Conservation (phyloP, 2,113 vertebrate species). For the Urocolius indicus region DNA sequence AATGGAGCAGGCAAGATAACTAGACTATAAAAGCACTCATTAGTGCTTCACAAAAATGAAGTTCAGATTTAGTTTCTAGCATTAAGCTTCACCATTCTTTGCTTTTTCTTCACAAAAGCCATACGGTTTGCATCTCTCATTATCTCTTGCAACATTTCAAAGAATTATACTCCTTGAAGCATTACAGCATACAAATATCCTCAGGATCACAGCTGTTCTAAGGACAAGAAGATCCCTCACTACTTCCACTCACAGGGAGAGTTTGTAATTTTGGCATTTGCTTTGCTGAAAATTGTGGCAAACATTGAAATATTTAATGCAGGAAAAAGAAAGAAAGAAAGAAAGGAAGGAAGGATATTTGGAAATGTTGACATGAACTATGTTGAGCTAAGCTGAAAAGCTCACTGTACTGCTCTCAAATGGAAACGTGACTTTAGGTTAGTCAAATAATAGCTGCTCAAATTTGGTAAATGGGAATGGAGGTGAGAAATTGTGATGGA, state of each 20-base stretch:
- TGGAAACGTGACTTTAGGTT: background rate
- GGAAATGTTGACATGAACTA: background rate
- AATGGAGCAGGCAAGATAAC: background rate
- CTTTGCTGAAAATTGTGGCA: background rate
- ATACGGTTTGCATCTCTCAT: background rate
- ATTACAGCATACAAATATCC: background rate
- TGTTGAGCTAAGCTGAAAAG: background rate
- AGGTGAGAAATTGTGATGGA: background rate
- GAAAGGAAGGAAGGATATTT: background rate
- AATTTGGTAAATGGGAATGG: background rate
- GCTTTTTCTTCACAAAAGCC: background rate
- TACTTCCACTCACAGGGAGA: background rate
- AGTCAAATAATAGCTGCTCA: fast-evolving
- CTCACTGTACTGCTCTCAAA: background rate
- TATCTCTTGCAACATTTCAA: background rate
- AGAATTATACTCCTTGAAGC: background rate
- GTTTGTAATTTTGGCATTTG: background rate
- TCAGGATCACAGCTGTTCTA: background rate
- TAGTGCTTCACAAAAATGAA: background rate
- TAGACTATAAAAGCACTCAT: background rate
- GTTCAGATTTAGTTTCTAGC: background rate
- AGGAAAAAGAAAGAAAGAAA: background rate
- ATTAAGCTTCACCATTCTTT: background rate
- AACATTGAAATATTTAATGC: background rate
- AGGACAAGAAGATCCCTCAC: background rate